These are phyloP conservation scores for Loriculus beryllinus DNA, from an alignment of 2,797 vertebrate species.

Conservation along the genomic window DNA sequence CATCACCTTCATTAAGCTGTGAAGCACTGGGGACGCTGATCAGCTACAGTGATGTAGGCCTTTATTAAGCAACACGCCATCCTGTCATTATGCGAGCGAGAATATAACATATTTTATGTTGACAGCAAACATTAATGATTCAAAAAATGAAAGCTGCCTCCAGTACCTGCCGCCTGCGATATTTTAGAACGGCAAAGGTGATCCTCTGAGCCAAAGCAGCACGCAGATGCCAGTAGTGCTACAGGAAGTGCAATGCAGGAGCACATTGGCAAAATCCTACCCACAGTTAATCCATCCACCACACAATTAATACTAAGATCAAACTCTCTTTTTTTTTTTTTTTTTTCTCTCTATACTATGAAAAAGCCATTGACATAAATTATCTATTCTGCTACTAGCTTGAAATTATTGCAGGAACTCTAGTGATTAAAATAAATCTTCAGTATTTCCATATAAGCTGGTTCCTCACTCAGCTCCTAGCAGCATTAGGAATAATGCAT, in stretches of 20 bases:
- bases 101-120: constrained; percentile 56
- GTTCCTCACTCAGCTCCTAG: constrained; percentile 73
- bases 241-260: constrained; percentile 17
- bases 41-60: constrained; percentile 64
- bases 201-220: constrained; percentile 44
- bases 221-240: not conserved
- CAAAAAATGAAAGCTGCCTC: constrained; percentile 67
- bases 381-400: constrained; percentile 34
- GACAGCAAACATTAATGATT: constrained; percentile 71
- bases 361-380: constrained; percentile 43
- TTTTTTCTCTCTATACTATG: not conserved
- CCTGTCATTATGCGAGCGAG: constrained; percentile 58
- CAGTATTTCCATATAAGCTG: constrained; percentile 67
- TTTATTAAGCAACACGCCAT: constrained; percentile 67
- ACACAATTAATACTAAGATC: constrained; percentile 38
- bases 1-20: constrained; percentile 76
- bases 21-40: constrained; percentile 65
- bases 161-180: constrained; percentile 38
- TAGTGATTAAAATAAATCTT: constrained; percentile 69
- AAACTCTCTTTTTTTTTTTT: not conserved
- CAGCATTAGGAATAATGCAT: constrained; percentile 81
- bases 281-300: constrained; percentile 41
- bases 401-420: constrained; percentile 69
- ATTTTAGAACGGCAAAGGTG: constrained; percentile 52
- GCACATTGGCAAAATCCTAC: constrained; percentile 34